Evolutionary conservation across 2,113 vertebrate species (phyloP), one percentile per base, ranked within the genome.

Genomic region (Melanocharis versteri): DNA sequence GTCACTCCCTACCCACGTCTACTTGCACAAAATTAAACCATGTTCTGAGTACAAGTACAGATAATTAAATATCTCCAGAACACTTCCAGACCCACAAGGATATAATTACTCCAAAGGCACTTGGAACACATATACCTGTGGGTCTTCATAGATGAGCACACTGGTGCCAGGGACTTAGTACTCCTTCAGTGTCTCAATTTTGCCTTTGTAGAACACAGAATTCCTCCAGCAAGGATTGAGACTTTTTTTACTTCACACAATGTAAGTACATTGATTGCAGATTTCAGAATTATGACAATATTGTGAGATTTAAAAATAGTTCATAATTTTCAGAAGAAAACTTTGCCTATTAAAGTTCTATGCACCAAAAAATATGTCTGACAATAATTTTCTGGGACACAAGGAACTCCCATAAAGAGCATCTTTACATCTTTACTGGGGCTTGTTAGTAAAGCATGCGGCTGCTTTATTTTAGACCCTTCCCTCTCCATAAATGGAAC

Each of bases 401-500:
- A 40, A 76, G 93, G 37, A 88, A 18, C 22, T 28, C 54, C 57
- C 78, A 77, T 88, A 68, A 96, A 88, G 47, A 93, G 57, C 72
- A 93, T 53, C 57, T 78, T 84, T 89, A 24, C 72, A 93, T 53
- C 57, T 78, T 84, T 89, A 24, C 75, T 92, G 47, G 83, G 68
- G 70, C 85, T 94, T 92, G 70, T 73, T 92, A 96, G 71, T 65
- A 83, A 97, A 92, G 84, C 37, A 13, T 33, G 31, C 75, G 92
- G 81, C 69, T 95, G 88, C 72, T 96, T 91, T 87, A 92, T 96
- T 95, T 97, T 94, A 97, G 87, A 95, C 89, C 65, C 42, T 96
- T 97, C 87, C 64, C 53, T 92, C 89, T 95, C 89, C 94, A 95
- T 94, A 95, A 77, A 94, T 87, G 91, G 75, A 97, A 97, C 77